Evolutionary conservation across 2,797 vertebrate species (phyloP).

Genomic region (Brachymystax lenok): DNA sequence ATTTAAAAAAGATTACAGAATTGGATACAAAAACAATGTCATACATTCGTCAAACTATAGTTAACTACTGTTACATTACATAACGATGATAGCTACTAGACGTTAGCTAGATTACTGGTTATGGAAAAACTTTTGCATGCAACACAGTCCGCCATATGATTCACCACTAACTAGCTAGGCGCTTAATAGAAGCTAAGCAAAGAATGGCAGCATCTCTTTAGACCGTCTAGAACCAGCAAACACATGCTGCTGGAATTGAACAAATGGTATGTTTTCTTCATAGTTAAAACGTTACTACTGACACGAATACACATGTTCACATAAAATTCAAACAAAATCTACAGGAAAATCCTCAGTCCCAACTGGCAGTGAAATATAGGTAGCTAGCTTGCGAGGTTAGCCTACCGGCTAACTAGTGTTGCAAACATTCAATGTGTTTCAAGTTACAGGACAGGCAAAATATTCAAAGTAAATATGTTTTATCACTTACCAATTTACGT

Average conservation of each 20-base stretch:
- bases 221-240: background rate
- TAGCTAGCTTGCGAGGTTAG: slow-evolving; percentile 26
- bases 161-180: background rate
- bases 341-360: background rate
- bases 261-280: background rate
- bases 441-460: slow-evolving; percentile 9
- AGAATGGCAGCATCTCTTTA: background rate
- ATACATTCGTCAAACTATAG: background rate
- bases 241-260: background rate
- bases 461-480: background rate
- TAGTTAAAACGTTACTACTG: background rate
- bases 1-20: background rate
- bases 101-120: background rate
- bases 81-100: background rate
- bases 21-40: background rate
- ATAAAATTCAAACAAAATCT: background rate
- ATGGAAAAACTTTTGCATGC: slow-evolving; percentile 3
- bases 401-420: slow-evolving; percentile 27
- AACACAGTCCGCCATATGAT: slow-evolving; percentile 1
- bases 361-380: background rate
- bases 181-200: slow-evolving; percentile 3
- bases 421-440: slow-evolving; percentile 14
- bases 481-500: slow-evolving; percentile 40
- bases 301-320: background rate
- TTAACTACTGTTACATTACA: background rate